Conservation (phyloP, 2,888 invertebrate species). For the Macrosiphum euphorbiae region DNA sequence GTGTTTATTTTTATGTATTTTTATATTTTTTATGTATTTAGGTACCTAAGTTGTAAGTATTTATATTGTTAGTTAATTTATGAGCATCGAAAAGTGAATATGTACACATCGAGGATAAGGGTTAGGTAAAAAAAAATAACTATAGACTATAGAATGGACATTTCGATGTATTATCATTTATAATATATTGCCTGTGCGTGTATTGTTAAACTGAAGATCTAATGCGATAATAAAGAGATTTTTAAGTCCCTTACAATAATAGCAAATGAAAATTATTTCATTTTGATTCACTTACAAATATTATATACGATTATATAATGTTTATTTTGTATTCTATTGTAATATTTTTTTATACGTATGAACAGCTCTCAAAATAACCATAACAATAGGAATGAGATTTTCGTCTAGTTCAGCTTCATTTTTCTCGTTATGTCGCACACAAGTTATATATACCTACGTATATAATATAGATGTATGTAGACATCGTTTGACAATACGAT, state of each 20-base stretch:
- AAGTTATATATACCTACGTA: background rate
- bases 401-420: conserved; percentile 24
- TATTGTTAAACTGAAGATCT: background rate
- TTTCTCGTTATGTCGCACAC: conserved; percentile 14
- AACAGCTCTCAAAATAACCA: conserved; percentile 41
- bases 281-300: background rate
- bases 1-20: background rate
- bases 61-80: background rate
- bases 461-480: background rate
- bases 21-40: too few relatives aligned
- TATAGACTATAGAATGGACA: conserved; percentile 20
- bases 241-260: conserved; percentile 27
- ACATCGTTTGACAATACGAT: conserved; percentile 20
- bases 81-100: background rate
- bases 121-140: background rate
- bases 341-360: conserved; percentile 5
- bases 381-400: conserved; percentile 51
- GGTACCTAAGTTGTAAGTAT: background rate
- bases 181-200: background rate
- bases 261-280: background rate
- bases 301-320: background rate
- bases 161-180: background rate
- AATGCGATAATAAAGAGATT: conserved; percentile 37
- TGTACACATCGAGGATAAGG: background rate
- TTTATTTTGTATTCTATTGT: conserved; percentile 15